These are phyloP conservation scores for Lanistes nyassanus DNA, from an alignment of 1,140 invertebrate species.

Conservation along the genomic window DNA sequence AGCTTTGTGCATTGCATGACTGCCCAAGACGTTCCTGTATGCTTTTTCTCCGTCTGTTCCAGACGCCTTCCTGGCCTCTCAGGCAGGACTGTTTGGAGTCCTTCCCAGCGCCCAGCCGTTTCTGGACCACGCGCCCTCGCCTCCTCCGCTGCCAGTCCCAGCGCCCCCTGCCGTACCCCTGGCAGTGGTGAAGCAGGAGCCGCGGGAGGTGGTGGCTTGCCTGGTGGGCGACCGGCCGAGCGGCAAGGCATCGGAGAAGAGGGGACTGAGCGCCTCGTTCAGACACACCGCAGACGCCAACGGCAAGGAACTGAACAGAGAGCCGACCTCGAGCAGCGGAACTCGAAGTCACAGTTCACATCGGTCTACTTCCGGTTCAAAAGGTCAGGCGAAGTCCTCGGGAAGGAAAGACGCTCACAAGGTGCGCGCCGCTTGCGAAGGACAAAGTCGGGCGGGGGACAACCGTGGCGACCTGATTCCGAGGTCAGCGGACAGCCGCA, in stretches of 20 bases:
- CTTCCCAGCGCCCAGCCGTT: constrained; percentile 11
- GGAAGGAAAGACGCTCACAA: constrained; percentile 6
- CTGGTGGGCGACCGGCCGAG: not conserved
- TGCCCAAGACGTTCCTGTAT: no score
- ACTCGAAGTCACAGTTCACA: constrained; percentile 12
- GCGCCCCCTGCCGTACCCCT: not conserved
- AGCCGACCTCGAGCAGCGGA: not conserved
- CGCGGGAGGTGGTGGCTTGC: not conserved
- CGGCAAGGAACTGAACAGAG: not conserved
- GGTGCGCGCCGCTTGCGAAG: not conserved
- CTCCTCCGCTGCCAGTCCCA: not conserved
- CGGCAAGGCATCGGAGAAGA: not conserved
- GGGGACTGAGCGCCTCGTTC: no score
- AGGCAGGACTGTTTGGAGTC: constrained; percentile 18
- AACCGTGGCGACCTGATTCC: not conserved
- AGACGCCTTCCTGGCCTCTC: constrained; percentile 24
- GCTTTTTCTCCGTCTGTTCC: not conserved
- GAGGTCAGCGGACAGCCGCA: not conserved
- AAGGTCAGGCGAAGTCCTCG: not conserved
- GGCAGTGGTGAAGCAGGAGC: constrained; percentile 18
- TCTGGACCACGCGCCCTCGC: not conserved
- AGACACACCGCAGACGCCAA: not conserved
- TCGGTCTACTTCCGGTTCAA: not conserved
- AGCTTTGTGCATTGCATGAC: no score
- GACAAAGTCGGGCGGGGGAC: not conserved